phyloP scores from a whole-genome alignment of 2,113 vertebrate genomes.

The Garra rufa region DNA sequence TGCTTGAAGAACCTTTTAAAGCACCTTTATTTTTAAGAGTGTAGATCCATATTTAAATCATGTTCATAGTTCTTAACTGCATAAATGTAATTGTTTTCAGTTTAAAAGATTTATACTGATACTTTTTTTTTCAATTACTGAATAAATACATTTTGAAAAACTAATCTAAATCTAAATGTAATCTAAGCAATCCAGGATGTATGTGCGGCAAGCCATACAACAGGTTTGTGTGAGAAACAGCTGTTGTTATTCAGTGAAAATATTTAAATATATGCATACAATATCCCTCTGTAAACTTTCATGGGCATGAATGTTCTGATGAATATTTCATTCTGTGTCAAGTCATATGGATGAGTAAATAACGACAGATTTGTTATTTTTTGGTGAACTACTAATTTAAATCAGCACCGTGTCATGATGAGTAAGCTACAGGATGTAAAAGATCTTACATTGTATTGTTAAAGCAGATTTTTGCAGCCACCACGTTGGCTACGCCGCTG shows the following conservation, averaged over 20 bases:
- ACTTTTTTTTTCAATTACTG: neutral
- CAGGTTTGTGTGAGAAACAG: neutral
- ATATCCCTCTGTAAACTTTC: neutral
- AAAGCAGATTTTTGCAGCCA: slow-evolving; percentile 89
- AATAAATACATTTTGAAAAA: neutral
- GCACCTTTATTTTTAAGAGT: no score
- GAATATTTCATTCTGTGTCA: neutral
- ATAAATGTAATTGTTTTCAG: neutral
- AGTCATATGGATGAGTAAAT: neutral
- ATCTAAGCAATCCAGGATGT: neutral
- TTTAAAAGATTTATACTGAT: neutral
- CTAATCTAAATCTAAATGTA: no score
- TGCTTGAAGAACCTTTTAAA: no score
- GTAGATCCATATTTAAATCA: neutral
- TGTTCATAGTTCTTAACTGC: neutral
- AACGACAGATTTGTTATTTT: neutral
- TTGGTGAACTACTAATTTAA: neutral
- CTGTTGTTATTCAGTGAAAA: neutral
- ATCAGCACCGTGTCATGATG: neutral
- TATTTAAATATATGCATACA: neutral
- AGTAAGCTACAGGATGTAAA: neutral
- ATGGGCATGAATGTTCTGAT: neutral
- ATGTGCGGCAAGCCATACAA: neutral
- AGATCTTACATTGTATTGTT: slow-evolving; percentile 77
- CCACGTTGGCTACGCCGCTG: slow-evolving; percentile 82